A percentile compares a stretch with the other conserved stretches of the same genome.
These are phyloP conservation scores for Vulpes ferrilata DNA, from an alignment of 2,113 vertebrate species.

Conservation along the genomic window DNA sequence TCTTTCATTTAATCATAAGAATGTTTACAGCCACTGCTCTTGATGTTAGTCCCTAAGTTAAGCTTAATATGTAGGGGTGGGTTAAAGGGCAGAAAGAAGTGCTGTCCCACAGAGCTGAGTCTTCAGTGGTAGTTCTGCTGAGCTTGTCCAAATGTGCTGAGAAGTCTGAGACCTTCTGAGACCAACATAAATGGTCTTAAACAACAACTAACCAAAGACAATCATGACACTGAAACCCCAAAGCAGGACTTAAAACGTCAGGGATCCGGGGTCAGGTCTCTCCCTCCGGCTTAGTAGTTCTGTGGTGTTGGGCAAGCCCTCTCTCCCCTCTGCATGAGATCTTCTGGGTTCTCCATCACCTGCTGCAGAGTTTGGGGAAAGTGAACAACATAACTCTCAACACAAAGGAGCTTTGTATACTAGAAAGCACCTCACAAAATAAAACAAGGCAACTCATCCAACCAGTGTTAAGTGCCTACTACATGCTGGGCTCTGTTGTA, in stretches of 20 bases:
- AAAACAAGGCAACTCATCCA: neutral
- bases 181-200: neutral
- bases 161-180: neutral
- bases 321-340: neutral
- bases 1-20: neutral
- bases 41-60: neutral
- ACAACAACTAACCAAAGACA: neutral
- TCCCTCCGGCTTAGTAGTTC: neutral
- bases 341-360: neutral
- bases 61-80: neutral
- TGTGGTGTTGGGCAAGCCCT: neutral
- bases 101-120: neutral
- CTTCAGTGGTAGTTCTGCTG: neutral
- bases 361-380: neutral
- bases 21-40: neutral
- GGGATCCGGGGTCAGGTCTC: neutral
- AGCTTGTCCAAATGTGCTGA: neutral
- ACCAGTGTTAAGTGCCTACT: neutral
- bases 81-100: neutral
- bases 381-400: neutral
- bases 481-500: neutral
- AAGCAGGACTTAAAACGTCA: too few species aligned
- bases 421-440: neutral
- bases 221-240: neutral
- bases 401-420: neutral